Evolutionary conservation across 2,113 vertebrate genomes (phyloP).

Genomic region (Zapornia atra): DNA sequence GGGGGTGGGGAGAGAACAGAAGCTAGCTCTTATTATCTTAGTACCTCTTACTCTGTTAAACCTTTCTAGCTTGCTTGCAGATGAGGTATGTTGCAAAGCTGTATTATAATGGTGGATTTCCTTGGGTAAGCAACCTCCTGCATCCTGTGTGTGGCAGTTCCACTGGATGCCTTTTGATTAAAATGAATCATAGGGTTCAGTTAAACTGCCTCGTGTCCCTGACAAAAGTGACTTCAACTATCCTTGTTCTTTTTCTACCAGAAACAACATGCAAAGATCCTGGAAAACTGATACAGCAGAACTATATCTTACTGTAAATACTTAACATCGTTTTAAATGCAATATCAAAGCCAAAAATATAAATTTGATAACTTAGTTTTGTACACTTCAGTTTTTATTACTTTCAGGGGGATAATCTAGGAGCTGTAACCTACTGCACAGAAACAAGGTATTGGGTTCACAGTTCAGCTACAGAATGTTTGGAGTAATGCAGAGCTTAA

Average conservation of each 20-base stretch:
- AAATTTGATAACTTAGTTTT: neutral
- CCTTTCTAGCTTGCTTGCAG: neutral
- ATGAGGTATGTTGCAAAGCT: neutral
- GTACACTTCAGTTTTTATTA: neutral
- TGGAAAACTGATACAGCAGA: neutral
- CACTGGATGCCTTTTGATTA: neutral
- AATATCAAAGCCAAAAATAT: neutral
- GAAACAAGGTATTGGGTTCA: neutral
- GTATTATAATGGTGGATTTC: neutral
- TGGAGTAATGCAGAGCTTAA: neutral
- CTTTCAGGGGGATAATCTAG: neutral
- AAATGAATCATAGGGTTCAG: neutral
- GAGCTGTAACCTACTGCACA: too few species aligned
- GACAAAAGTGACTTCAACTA: neutral
- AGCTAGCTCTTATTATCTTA: neutral
- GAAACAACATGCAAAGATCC: neutral
- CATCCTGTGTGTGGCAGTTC: neutral
- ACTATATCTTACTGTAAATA: neutral
- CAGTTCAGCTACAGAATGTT: neutral
- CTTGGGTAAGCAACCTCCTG: neutral
- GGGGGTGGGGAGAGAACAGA: too few species aligned
- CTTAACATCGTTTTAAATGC: neutral
- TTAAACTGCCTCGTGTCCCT: neutral
- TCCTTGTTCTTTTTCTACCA: neutral
- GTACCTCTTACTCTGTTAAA: neutral